Conservation (phyloP, 2,888 invertebrate species). For the Arctia plantaginis region DNA sequence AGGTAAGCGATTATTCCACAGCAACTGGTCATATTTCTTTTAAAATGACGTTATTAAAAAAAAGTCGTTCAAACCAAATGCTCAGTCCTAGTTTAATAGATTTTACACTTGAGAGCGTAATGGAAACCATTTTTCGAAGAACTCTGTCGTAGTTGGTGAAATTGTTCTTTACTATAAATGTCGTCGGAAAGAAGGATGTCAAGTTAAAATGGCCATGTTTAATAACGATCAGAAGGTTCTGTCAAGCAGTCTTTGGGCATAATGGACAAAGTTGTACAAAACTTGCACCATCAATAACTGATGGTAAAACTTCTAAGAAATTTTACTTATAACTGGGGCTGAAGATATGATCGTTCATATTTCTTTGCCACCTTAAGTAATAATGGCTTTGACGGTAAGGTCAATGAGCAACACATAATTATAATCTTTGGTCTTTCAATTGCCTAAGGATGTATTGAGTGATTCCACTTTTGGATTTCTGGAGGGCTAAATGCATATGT, state of each 20-base stretch:
- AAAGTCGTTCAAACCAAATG: slow-evolving; percentile 70
- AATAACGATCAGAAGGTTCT: slow-evolving; percentile 72
- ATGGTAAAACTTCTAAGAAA: slow-evolving; percentile 58
- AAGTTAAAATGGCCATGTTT: slow-evolving; percentile 62
- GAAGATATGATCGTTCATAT: slow-evolving; percentile 36
- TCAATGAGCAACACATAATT: neutral
- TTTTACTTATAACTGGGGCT: slow-evolving; percentile 45
- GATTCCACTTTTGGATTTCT: neutral
- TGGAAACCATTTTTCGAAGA: slow-evolving; percentile 56
- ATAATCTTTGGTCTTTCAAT: neutral
- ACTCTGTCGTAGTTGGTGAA: slow-evolving; percentile 34
- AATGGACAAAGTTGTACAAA: slow-evolving; percentile 74
- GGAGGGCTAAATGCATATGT: neutral
- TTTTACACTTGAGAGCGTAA: slow-evolving; percentile 60
- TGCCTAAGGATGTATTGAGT: neutral
- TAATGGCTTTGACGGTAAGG: slow-evolving; percentile 17
- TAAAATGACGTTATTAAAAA: slow-evolving; percentile 59
- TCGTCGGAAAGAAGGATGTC: slow-evolving; percentile 46
- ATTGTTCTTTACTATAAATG: slow-evolving; percentile 41
- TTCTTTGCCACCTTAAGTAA: slow-evolving; percentile 34
- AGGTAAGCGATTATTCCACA: neutral
- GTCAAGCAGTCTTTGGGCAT: slow-evolving; percentile 66
- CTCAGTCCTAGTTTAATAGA: slow-evolving; percentile 65
- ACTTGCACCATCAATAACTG: slow-evolving; percentile 79
- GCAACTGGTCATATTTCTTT: slow-evolving; percentile 45